Base-by-base conservation (phyloP, 1,140 invertebrate species). In the Conus ventricosus region DNA sequence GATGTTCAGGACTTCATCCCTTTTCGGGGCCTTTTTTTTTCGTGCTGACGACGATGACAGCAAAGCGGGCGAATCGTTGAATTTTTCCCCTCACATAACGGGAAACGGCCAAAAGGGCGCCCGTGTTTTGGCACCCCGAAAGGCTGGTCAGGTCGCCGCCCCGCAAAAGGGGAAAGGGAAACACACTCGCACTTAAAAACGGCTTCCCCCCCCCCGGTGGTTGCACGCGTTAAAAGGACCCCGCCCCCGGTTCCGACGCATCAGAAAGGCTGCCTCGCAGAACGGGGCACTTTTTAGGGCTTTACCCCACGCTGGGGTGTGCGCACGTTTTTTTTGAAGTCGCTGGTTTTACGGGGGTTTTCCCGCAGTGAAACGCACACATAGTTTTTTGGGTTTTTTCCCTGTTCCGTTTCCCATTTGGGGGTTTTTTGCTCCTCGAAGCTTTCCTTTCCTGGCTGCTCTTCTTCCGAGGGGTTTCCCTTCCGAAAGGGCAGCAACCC, bases 191-290 rank as follows among this genome's bases (percentile, higher is more conserved):
- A 91, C 13, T 11, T 11, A n/a, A n/a, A 63, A 86, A 91, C 51
- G 88, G 90, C 27, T 88, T 85, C n/a, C n/a, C n/a, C n/a, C 63
- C 89, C 90, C 20, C 90, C 90, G 15, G 85, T 89, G 85, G n/a
- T n/a, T 89, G 90, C 17, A 88, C 60, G n/a, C 88, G 54, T n/a
- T n/a, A n/a, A n/a, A n/a, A n/a, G n/a, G n/a, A n/a, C n/a, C n/a
- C n/a, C n/a, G n/a, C n/a, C n/a, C n/a, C n/a, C n/a, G n/a, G n/a
- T n/a, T 27, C 57, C 20, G 57, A 67, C 2, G 78, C 54, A 51
- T 88, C 87, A 5, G 78, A 82, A 88, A 88, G 7, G 85, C 84
- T 25, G 88, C 11, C 27, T 25, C 51, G 75, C 90, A 90, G 54
- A 15, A 55, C 7, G n/a, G 88, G 57, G 60, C 90, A 39, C 20